Base-by-base conservation (phyloP, 2,888 invertebrate species). In the Penaeus monodon region DNA sequence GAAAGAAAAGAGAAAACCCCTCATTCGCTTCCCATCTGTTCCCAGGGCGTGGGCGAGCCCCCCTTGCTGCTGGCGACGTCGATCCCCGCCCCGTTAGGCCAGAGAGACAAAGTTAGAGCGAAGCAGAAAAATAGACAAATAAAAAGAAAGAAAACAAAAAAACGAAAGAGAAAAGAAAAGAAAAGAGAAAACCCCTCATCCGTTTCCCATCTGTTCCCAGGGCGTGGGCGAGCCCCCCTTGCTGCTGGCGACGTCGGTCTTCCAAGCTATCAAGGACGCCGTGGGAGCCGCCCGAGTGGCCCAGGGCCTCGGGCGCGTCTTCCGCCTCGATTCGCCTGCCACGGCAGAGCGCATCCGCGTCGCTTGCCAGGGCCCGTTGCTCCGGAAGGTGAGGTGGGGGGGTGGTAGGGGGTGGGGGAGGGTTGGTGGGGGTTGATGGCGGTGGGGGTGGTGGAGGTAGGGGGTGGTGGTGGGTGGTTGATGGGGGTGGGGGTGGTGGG, bases 191-290 rank as follows among this genome's bases (percentile, higher is more conserved):
- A 1, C 14, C 14, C 4, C 17, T 17, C 57, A 1, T 57, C 49
- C n/a, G n/a, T n/a, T 49, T 10, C 49, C 14, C 44, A 10, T 74
- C 27, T 74, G 8, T 4, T 24, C 49, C 24, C 74, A 88, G 88
- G 99, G 97, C 89, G 96, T 99, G 66, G 99, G 99, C 0, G 99
- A 99, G 92, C 99, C 99, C 0, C 99, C 99, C 0, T 92, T 99
- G 10, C 97, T 98, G 92, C 93, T 98, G 90, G 97, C 98, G 0
- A 94, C 95, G n/a, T 95, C 97, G 0, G 95, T 95, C 0, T 96
- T 96, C 92, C 98, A 97, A 92, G 98, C 98, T 0, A 97, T 98
- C 89, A 96, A 96, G 92, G 95, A 96, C 91, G 98, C 98, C 0
- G 95, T 99, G 84, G 93, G 94, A 90, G 95, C 96, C 0, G 97